These are phyloP conservation scores for Ramazzottius varieornatus DNA, from an alignment of 2,888 invertebrate genomes.

Conservation along the genomic window DNA sequence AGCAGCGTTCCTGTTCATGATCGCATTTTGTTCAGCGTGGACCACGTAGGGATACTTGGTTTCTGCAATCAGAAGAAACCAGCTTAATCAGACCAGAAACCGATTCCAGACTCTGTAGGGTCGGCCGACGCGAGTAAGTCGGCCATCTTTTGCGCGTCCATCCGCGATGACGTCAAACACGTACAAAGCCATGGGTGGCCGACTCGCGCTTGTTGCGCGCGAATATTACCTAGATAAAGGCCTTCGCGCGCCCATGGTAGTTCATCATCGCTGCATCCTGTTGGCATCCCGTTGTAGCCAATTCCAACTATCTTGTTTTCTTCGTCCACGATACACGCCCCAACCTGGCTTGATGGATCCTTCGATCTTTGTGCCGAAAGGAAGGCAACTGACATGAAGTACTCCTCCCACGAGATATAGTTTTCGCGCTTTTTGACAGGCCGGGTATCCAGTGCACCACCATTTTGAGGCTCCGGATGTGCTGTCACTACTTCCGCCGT, in stretches of 20 bases:
- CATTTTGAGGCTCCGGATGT: too few species aligned
- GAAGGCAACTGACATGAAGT: constrained; percentile 79
- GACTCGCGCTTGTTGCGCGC: too few species aligned
- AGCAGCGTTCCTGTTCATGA: constrained; percentile 57
- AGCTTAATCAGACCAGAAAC: too few species aligned
- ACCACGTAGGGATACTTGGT: constrained; percentile 57
- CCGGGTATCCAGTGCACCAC: too few species aligned
- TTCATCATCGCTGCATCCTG: constrained; percentile 54
- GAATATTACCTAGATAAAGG: constrained; percentile 26
- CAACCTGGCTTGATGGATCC: constrained; percentile 64
- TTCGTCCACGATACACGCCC: constrained; percentile 68
- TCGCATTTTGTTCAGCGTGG: constrained; percentile 91
- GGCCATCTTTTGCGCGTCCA: too few species aligned
- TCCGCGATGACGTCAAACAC: too few species aligned
- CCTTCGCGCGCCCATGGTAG: constrained; percentile 62
- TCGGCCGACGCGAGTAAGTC: too few species aligned
- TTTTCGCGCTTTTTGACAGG: constrained; percentile 31
- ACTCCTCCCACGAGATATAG: constrained; percentile 65
- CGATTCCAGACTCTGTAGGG: too few species aligned
- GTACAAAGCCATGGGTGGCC: too few species aligned
- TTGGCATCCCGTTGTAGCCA: constrained; percentile 93
- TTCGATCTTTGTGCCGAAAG: constrained; percentile 74
- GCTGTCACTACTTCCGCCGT: too few species aligned
- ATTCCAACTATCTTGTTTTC: constrained; percentile 66
- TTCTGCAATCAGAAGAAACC: too few species aligned